A percentile compares a stretch with the other conserved stretches of the same genome.
Conservation (phyloP, 1,140 invertebrate species). For the Yoshiicerus persimilis region DNA sequence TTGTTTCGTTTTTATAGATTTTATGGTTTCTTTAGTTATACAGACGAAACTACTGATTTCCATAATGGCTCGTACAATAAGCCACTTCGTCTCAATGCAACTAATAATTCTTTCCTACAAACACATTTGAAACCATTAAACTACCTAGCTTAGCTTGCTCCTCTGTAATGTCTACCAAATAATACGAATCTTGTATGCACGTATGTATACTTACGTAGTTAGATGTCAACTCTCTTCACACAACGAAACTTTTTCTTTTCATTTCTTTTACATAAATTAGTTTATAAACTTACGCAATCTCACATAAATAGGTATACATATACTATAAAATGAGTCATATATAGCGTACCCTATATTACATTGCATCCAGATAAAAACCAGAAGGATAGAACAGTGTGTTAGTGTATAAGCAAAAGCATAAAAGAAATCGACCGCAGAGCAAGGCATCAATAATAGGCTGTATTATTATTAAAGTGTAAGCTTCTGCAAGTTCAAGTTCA, state of each 20-base stretch:
- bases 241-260: not conserved
- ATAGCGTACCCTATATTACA: too few relatives aligned
- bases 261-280: not conserved
- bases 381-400: not conserved
- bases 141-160: not conserved
- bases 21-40: not conserved
- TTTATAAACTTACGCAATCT: too few relatives aligned
- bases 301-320: too few relatives aligned
- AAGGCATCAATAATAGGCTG: not conserved
- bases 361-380: not conserved
- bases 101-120: not conserved
- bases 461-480: not conserved
- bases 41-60: not conserved
- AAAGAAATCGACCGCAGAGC: not conserved
- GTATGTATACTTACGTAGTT: not conserved
- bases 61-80: not conserved
- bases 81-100: not conserved
- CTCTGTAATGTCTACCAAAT: not conserved
- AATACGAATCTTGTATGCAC: not conserved
- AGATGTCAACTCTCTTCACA: not conserved
- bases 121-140: not conserved
- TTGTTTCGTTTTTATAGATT: not conserved
- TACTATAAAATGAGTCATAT: too few relatives aligned
- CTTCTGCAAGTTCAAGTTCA: constrained; percentile 2
- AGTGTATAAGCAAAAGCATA: not conserved